Evolutionary conservation across 2,888 invertebrate species (phyloP).

Genomic region (Agrilus mali): DNA sequence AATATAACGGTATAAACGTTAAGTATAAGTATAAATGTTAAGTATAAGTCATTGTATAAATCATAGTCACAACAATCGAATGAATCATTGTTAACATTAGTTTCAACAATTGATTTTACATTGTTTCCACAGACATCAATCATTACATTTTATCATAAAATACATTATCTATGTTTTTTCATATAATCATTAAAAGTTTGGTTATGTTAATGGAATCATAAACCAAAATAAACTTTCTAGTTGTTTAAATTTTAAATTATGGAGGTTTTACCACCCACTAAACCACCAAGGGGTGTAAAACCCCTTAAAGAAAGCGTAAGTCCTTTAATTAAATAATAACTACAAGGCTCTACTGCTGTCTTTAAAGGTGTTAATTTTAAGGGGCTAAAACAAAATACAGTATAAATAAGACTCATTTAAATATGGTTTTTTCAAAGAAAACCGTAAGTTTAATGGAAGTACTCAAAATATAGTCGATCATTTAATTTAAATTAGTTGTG

Average conservation of each 20-base stretch:
- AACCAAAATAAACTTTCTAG: neutral
- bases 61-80: too few relatives aligned
- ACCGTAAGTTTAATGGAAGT: too few relatives aligned
- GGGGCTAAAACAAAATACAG: neutral
- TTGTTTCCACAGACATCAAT: too few relatives aligned
- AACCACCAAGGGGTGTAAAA: slow-evolving; percentile 78
- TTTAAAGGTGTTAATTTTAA: neutral
- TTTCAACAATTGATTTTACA: too few relatives aligned
- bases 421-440: neutral
- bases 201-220: too few relatives aligned
- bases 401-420: neutral
- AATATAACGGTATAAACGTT: too few relatives aligned
- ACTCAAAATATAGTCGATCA: slow-evolving; percentile 2
- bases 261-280: slow-evolving; percentile 52
- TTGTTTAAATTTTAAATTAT: slow-evolving; percentile 1
- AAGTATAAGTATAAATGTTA: too few relatives aligned
- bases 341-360: neutral
- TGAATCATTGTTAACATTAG: too few relatives aligned
- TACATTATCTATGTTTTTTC: too few relatives aligned
- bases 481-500: neutral
- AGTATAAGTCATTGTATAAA: too few relatives aligned
- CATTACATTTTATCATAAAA: too few relatives aligned
- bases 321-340: slow-evolving; percentile 5
- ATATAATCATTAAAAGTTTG: too few relatives aligned
- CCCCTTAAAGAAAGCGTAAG: slow-evolving; percentile 74